Conservation (phyloP, 2,797 vertebrate species). For the Schizopygopsis pylzovi region DNA sequence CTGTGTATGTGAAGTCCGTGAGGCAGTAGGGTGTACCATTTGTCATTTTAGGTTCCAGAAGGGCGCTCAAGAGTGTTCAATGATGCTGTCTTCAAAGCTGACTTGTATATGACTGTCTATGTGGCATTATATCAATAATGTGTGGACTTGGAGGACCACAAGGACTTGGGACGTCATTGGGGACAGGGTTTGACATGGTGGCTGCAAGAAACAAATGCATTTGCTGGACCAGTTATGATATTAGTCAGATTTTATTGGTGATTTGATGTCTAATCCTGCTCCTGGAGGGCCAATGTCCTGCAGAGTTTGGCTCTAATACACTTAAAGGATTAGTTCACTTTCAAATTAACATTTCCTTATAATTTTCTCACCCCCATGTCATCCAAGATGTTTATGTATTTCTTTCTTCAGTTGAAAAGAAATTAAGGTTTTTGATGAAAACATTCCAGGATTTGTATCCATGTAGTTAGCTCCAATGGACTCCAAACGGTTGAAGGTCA, state of each 20-base stretch:
- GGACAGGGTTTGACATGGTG: background rate
- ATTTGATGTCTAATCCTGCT: background rate
- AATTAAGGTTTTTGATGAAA: too few relatives aligned
- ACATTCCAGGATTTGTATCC: too few relatives aligned
- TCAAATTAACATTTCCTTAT: too few relatives aligned
- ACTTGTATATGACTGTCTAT: background rate
- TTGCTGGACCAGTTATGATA: background rate
- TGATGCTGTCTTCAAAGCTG: background rate
- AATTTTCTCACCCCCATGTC: too few relatives aligned
- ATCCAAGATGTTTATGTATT: too few relatives aligned
- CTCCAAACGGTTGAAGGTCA: too few relatives aligned
- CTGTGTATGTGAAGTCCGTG: background rate
- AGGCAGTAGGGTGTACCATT: background rate
- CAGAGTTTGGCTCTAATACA: background rate
- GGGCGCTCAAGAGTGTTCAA: background rate
- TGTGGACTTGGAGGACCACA: background rate
- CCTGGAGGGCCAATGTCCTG: background rate
- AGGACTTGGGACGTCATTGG: too few relatives aligned
- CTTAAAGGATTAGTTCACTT: too few relatives aligned
- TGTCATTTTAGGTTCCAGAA: background rate
- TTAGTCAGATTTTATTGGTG: background rate
- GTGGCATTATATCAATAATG: background rate
- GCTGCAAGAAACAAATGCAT: background rate
- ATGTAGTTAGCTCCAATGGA: too few relatives aligned
- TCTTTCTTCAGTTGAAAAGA: too few relatives aligned